Evolutionary conservation across 2,113 vertebrate species (phyloP), one percentile per base, ranked within the genome.

Genomic region (Gymnobelideus leadbeateri): DNA sequence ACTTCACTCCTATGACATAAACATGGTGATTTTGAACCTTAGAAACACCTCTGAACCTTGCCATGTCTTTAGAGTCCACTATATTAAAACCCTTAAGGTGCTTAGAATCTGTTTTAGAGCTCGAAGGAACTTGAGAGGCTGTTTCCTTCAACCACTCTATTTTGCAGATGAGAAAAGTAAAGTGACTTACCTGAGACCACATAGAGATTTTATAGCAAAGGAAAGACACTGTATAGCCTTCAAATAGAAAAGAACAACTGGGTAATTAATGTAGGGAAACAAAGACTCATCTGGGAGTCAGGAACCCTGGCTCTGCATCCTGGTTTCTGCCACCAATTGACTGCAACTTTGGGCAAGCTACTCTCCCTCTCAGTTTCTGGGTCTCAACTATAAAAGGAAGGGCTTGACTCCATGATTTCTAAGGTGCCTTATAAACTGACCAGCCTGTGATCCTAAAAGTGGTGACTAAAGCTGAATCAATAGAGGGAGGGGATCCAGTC

Each of bases 1-100:
- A 10, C 77, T 93, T 94, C 95, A 61, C 46, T 91, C 89, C 90
- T 52, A 50, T 91, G 28, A 91, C 91, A 89, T 94, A 94, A 91
- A 94, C 95, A 50, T 57, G 24, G 43, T 0, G 28, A 91, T 91
- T 89, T 94, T 92, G 49, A 89, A 95, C 61, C 68, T 94, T 84
- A 93, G 43, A 94, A 91, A n/a, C 46, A 91, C 19, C 25, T 94
- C 50, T 93, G n/a, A 91, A 90, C 55, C 55, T 93, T 47, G 43
- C 12, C 51, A 26, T 90, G 93, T 91, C 77, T 93, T 3, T 31
- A 93, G 93, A 24, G 55, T 91, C 11, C 31, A 95, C 57, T 9
- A 24, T 49, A 89, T 92, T 16, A 84, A 49, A 90, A 93, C 21
- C 31, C 10, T 68, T 3, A 28, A 61, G 31, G 12, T 37, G 3